Evolutionary conservation across 2,113 vertebrate genomes (phyloP), one percentile per base, ranked within the genome.

Genomic region (Archilochus colubris): DNA sequence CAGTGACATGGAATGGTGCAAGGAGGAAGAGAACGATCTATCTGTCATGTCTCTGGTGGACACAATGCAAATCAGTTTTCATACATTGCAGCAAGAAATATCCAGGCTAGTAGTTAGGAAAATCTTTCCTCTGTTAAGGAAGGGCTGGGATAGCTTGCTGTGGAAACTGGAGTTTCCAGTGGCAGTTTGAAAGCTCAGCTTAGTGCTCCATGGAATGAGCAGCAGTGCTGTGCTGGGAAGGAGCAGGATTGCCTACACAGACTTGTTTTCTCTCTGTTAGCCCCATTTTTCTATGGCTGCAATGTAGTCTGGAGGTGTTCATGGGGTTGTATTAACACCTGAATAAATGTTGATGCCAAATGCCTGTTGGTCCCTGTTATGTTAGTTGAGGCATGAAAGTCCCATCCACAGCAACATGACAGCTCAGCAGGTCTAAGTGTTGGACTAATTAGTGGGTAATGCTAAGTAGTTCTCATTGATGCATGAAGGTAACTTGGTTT

Each of bases 401-500:
- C n/a, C 14, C n/a, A 70, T 63, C 53, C 54, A 64, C 36, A 88
- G 58, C 8, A 8, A 19, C 8, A 3, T 82, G 92, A 73, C 51
- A 86, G 68, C 91, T 94, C 88, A 93, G 94, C 88, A 68, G 72
- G 68, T 77, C 72, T 81, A 7, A 0, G 2, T 86, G 61, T 86
- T 89, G 57, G 54, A 91, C 82, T 78, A 89, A 94, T 91, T 89
- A 82, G 75, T 25, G 46, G 67, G 79, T 91, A 78, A 75, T 64
- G 76, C 28, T 51, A 57, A 74, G 54, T 63, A 86, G 72, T 92
- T 93, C 68, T 75, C 57, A 72, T 2, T 72, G 86, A 75, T 72
- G 88, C 86, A 48, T 86, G 80, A 92, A 93, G 73, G 83, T 28
- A 82, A 77, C 78, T 95, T 92, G 72, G 66, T 46, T 81, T 93